Evolutionary conservation across 2,797 vertebrate species (phyloP), one percentile per base, ranked within the genome.

Genomic region (Catharus ustulatus): DNA sequence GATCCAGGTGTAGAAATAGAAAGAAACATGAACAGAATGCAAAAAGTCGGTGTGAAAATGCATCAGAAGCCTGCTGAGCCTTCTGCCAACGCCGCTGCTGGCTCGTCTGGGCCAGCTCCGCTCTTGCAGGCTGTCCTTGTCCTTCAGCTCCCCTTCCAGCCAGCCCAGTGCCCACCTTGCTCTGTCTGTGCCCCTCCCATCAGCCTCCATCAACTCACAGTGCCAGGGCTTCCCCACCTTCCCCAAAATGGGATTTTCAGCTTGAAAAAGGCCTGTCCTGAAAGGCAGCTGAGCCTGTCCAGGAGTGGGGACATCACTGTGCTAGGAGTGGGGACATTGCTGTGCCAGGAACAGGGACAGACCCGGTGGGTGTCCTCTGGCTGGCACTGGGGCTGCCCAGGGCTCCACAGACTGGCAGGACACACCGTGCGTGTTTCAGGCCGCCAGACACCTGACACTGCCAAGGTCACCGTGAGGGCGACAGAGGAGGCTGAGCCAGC

Each of bases 1-100:
- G 46, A 64, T 86, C 94, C 96, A 96, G 89, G 87, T 88, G 63
- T 79, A 92, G 93, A 90, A 96, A 95, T 84, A 82, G 66, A 84
- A 94, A 55, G 76, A 71, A 82, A 86, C 63, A 90, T 1, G 83
- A 87, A 64, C 51, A 74, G 92, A 94, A 95, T 84, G 91, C 58
- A 90, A 59, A 27, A 81, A 95, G 73, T 66, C 18, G 26, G 76
- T 6, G 73, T 78, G 81, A 83, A 72, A 88, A 93, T 74, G 78
- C 76, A 59, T 59, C 90, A 42, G 71, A 87, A 88, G 51, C 15
- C 40, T 55, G 62, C 89, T 46, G 83, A 91, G 90, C 54, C 79
- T 63, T 57, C 89, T 92, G 94, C 91, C 93, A 84, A 19, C 59
- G 34, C 38, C 22, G 6, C 52, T 22, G 63, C 80, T 34, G 79